Evolutionary conservation across 2,888 invertebrate species (phyloP), one percentile per base, ranked within the genome.

Genomic region (Suillia variegata): DNA sequence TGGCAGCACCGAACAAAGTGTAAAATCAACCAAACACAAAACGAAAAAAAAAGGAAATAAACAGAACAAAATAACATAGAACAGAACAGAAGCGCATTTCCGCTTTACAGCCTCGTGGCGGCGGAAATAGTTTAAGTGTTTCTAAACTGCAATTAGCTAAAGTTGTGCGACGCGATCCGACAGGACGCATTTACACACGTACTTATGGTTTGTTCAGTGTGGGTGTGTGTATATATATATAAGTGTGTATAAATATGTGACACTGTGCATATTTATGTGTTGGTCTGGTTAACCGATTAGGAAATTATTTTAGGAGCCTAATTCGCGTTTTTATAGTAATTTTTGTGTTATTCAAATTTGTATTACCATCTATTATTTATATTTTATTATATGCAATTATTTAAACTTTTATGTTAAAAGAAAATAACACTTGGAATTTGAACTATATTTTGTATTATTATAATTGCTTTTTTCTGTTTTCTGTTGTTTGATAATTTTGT

Each of bases 91-190:
- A 17, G 18, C 5, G 45, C 45, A 45, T 18, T 45, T 8, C 38
- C n/a, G 10, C n/a, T n/a, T 38, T 17, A 13, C 45, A 20, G 45
- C 45, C 4, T 4, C 17, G 6, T 45, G 18, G n/a, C 4, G 38
- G 45, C 20, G 45, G 45, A 45, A 45, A 18, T 45, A 45, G 45
- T 62, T 54, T 24, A 61, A 58, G 56, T 56, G 58, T 62, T 57
- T 55, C 57, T 62, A 65, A 62, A 64, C 63, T 58, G 65, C 68
- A 75, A 76, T 74, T 76, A 71, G 73, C 73, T 62, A 63, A 69
- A 69, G 68, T 67, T 52, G 53, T 56, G 56, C 45, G 58, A 52
- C 31, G 56, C 31, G 56, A 47, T 26, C 54, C 56, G 60, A 50
- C 47, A 48, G 50, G 58, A 58, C 52, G 18, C 54, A 61, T 56